Conservation (phyloP, 53 echinoderm and acorn worm genomes). For the Glandiceps talaboti region DNA sequence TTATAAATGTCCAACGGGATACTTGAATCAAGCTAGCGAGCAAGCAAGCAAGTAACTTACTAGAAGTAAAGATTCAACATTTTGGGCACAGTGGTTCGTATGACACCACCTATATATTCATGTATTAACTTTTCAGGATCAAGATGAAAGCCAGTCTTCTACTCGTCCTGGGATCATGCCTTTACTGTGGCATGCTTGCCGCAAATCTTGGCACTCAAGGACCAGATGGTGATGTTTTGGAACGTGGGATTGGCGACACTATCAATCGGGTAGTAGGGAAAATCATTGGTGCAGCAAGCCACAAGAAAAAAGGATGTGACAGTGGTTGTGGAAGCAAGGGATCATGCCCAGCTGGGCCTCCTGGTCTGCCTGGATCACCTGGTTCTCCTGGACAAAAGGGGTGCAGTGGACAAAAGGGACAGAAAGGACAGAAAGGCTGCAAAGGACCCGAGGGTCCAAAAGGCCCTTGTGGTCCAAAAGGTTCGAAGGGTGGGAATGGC, state of each 20-base stretch:
- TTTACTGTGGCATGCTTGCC: not conserved
- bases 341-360: slow-evolving; percentile 1
- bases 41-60: too few species aligned
- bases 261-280: not conserved
- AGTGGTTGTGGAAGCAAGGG: too few species aligned
- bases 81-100: too few species aligned
- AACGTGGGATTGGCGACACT: not conserved
- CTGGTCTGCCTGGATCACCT: slow-evolving; percentile 19
- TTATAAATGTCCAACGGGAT: too few species aligned
- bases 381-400: too few species aligned
- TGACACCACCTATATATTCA: too few species aligned
- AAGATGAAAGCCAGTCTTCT: not conserved
- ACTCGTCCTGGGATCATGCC: not conserved
- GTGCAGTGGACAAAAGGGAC: slow-evolving; percentile 5
- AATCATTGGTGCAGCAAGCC: not conserved
- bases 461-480: slow-evolving; percentile 6
- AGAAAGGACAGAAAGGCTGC: slow-evolving; percentile 4
- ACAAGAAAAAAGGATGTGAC: not conserved
- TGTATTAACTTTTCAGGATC: not conserved
- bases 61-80: too few species aligned
- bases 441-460: slow-evolving; percentile 3
- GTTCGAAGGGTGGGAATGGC: slow-evolving; percentile 3
- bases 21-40: too few species aligned
- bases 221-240: too few species aligned
- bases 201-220: not conserved